Base-by-base conservation (phyloP, 2,888 invertebrate species). In the Lochmaea crataegi region DNA sequence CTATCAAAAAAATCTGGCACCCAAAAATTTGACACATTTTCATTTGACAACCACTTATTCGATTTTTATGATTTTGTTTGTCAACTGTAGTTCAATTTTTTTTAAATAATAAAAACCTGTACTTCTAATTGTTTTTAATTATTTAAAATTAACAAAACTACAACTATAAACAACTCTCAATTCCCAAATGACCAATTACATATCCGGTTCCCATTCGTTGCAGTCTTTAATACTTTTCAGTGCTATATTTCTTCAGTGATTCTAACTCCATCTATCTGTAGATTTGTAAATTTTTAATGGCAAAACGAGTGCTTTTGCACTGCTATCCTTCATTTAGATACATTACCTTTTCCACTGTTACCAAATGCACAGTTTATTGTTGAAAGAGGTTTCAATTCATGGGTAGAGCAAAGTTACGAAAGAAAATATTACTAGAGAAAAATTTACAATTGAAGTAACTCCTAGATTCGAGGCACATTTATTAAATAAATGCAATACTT, bases 281-380 rank as follows among this genome's bases (percentile, higher is more conserved):
- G 51, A 53, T 53, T 53, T 53, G 18, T 53, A 53, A 53, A 53
- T 53, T 53, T 53, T 53, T 53, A 16, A 53, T 53, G 51, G 7
- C n/a, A 16, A 7, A 18, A 53, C n/a, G 18, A 53, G 51, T 53
- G 51, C 51, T 16, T 53, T 16, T 53, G 18, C 51, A 53, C 51
- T 53, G 9, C 51, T 9, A 53, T 53, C 51, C 18, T 53, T 53
- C 51, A 53, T 53, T 53, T 53, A 53, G 51, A 53, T 16, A 16
- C 16, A 53, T 53, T 53, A 16, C 51, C 51, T 53, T n/a, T 16
- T 53, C 9, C 16, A 0, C 16, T 53, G 51, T 48, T 53, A 16
- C 51, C 51, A 53, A 53, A 1, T 53, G 51, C 1, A 16, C 51
- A 51, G n/a, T 51, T 51, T 51, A 51, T 51, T 16, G n/a, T 7